Base-by-base conservation (phyloP, 1,140 invertebrate genomes). In the Scaptodrosophila lebanonensis region DNA sequence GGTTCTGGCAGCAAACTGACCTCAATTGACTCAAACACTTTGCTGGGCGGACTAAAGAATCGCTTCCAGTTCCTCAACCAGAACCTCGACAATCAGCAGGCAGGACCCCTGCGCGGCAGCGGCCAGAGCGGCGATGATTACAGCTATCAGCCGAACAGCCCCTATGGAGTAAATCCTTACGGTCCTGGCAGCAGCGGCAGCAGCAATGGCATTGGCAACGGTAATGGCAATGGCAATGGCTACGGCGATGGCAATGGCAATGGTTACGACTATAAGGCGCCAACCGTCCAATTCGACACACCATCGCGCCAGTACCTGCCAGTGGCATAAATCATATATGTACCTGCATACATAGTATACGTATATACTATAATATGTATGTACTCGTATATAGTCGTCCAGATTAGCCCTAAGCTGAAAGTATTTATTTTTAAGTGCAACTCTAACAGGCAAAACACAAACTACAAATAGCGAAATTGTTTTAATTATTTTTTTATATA, bases 51-150 rank as follows among this genome's bases (percentile, higher is more conserved):
- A 5, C 8, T 11, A 45, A 85, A 86, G 64, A 85, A 82, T 32
- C 72, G 79, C 36, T 86, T 86, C 67, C 84, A 86, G 57, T 86
- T 86, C 58, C 61, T 86, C 35, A 82, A 85, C 22, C 83, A 85
- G 70, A 69, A 51, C 35, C 54, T 82, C 30, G 73, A 82, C 0
- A n/a, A n/a, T n/a, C n/a, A n/a, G n/a, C 64, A 76, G 29, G 57
- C 33, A 29, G 53, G 68, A 27, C 69, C 72, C 6, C 43, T 77
- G 56, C 60, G 71, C 25, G 77, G 84, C 58, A 84, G 79, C 27
- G 79, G 75, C 9, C 83, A 84, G 57, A 85, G 73, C 22, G 79
- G 84, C 13, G 83, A 85, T 22, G 84, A 85, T 27, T 86, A 82
- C 32, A 85, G 75, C 54, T 85, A 84, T 52, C n/a, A n/a, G n/a